phyloP scores from a whole-genome alignment of 2,113 vertebrate species.

The Scopus umbretta region DNA sequence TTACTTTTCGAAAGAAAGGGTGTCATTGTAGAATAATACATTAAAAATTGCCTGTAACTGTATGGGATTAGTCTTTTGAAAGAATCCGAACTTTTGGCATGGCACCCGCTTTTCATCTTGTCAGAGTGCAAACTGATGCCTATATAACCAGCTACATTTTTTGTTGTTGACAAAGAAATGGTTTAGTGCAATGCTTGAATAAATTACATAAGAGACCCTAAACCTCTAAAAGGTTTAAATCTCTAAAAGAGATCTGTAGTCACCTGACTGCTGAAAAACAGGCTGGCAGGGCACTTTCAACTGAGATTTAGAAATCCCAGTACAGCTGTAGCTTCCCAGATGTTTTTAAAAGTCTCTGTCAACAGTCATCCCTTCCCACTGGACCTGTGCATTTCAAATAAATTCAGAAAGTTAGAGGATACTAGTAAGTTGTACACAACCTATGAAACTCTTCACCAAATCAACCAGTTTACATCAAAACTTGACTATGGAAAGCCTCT shows the following conservation, averaged over 20 bases:
- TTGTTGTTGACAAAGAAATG: not conserved
- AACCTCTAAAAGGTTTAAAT: too few relatives aligned
- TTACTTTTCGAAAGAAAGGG: not conserved
- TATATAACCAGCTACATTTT: not conserved
- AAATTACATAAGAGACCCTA: not conserved
- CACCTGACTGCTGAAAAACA: not conserved
- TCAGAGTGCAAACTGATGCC: not conserved
- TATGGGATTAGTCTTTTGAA: not conserved
- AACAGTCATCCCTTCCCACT: not conserved
- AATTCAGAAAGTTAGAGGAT: not conserved
- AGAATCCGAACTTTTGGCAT: not conserved
- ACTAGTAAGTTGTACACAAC: not conserved
- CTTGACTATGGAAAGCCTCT: not conserved
- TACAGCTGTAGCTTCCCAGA: conserved; percentile 23
- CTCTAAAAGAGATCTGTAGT: not conserved
- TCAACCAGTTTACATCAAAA: not conserved
- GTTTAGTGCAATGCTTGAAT: not conserved
- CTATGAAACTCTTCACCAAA: not conserved
- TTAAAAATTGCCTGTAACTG: not conserved
- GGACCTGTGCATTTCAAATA: not conserved
- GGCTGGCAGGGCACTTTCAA: not conserved
- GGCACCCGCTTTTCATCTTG: not conserved
- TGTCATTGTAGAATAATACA: not conserved
- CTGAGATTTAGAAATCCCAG: conserved; percentile 24
- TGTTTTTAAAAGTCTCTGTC: conserved; percentile 34